Evolutionary conservation across 2,113 vertebrate genomes (phyloP).

Genomic region (Corydoras sp.): DNA sequence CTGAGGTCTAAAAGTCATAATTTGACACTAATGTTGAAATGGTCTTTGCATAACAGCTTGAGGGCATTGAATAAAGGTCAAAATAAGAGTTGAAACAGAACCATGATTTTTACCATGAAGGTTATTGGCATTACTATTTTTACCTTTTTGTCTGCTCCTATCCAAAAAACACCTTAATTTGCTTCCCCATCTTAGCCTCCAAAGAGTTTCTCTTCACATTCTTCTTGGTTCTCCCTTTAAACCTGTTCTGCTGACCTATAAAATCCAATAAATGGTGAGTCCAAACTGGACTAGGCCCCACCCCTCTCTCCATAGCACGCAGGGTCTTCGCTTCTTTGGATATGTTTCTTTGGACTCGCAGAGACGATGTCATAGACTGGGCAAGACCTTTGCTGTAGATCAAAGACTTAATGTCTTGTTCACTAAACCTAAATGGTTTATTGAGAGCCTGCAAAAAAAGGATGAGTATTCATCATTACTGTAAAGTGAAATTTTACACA

Average conservation of each 20-base stretch:
- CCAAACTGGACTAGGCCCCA: conserved; percentile 39
- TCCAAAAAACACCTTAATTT: conserved; percentile 1
- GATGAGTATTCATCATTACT: too few relatives aligned
- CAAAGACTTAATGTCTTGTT: conserved; percentile 24
- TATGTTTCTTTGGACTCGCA: conserved; percentile 13
- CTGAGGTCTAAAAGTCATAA: too few relatives aligned
- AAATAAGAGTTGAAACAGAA: too few relatives aligned
- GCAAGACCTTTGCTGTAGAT: conserved; percentile 4
- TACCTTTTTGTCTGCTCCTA: not conserved
- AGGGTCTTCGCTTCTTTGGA: conserved; percentile 26
- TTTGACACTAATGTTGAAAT: too few relatives aligned
- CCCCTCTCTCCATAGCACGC: conserved; percentile 33
- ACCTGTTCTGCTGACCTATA: conserved; percentile 53
- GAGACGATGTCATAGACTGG: conserved; percentile 10
- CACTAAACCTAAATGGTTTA: conserved; percentile 10
- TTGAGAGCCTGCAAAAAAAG: conserved; percentile 25
- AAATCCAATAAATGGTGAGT: conserved; percentile 49
- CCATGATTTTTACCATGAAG: not conserved
- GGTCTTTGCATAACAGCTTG: too few relatives aligned
- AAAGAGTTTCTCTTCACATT: conserved; percentile 21
- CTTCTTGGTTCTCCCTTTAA: conserved; percentile 60
- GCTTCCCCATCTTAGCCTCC: not conserved
- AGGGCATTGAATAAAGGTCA: too few relatives aligned
- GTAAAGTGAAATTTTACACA: too few relatives aligned
- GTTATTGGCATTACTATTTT: not conserved